phyloP scores from a whole-genome alignment of 1,140 invertebrate genomes.

The Battus philenor region DNA sequence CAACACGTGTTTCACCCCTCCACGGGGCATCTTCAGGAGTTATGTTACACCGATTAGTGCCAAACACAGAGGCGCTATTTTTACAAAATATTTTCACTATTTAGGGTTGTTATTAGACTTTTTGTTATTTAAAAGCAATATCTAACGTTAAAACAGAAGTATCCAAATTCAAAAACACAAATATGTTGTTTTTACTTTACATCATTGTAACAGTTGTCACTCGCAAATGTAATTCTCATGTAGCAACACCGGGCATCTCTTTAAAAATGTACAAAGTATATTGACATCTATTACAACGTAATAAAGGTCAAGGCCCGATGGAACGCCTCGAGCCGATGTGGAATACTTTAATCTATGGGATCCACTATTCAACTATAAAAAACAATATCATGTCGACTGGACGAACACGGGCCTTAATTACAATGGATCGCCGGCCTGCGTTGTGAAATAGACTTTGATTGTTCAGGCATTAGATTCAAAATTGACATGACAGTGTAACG shows the following conservation, averaged over 20 bases:
- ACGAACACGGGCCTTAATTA: conserved; percentile 62
- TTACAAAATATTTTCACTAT: no score
- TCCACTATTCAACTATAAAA: conserved; percentile 65
- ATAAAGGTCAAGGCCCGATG: conserved; percentile 20
- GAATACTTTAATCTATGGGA: conserved; percentile 59
- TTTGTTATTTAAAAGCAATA: background rate
- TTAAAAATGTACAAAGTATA: background rate
- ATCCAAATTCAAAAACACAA: background rate
- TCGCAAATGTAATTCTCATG: conserved; percentile 14
- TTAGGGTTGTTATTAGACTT: no score
- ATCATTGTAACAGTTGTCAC: conserved; percentile 10
- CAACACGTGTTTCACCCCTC: no score
- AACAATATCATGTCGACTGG: conserved; percentile 59
- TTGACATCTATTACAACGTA: background rate
- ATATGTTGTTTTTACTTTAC: background rate
- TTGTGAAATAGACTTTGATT: conserved; percentile 27
- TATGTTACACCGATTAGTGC: no score
- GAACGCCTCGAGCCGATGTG: conserved; percentile 36
- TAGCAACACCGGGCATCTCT: conserved; percentile 1
- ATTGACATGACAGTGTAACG: conserved; percentile 17
- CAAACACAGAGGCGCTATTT: no score
- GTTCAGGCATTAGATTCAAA: conserved; percentile 21
- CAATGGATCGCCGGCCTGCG: conserved; percentile 21
- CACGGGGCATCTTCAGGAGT: no score
- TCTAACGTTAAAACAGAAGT: background rate